These are phyloP conservation scores for Condylura cristata DNA, from an alignment of 2,113 vertebrate species.

Conservation along the genomic window DNA sequence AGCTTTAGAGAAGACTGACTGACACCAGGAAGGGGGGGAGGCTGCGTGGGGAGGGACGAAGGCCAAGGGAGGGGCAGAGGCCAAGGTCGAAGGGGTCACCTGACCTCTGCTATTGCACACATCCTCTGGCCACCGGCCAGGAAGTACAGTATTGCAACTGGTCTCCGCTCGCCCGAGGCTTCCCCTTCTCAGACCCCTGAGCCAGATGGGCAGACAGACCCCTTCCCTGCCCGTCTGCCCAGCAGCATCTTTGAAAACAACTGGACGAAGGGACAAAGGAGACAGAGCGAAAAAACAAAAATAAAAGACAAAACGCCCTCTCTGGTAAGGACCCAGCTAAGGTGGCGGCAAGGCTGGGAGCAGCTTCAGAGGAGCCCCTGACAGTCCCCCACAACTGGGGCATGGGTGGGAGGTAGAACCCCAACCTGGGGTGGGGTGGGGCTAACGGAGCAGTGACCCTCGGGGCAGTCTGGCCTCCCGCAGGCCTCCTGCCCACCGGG, in stretches of 20 bases:
- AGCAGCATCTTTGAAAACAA: conserved; percentile 75
- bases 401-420: conserved; percentile 73
- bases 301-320: conserved; percentile 22
- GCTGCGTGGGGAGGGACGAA: background rate
- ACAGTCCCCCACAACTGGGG: conserved; percentile 53
- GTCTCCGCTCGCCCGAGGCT: conserved; percentile 56
- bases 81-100: conserved; percentile 74
- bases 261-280: background rate
- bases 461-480: background rate
- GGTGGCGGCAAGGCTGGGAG: background rate
- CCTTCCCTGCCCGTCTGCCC: conserved; percentile 39
- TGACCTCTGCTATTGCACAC: conserved; percentile 75
- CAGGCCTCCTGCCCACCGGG: background rate
- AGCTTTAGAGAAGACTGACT: conserved; percentile 67
- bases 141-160: conserved; percentile 76
- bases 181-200: conserved; percentile 68
- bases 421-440: conserved; percentile 61
- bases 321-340: conserved; percentile 13
- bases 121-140: conserved; percentile 69
- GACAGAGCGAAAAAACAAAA: conserved; percentile 41
- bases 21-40: background rate
- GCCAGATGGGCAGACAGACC: conserved; percentile 67
- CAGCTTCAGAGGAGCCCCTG: conserved; percentile 43
- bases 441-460: conserved; percentile 41
- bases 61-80: conserved; percentile 68